Percentiles rank a stretch among this genome's conserved stretches.
phyloP scores from a whole-genome alignment of 2,888 invertebrate species.

The Pyrgus malvae region DNA sequence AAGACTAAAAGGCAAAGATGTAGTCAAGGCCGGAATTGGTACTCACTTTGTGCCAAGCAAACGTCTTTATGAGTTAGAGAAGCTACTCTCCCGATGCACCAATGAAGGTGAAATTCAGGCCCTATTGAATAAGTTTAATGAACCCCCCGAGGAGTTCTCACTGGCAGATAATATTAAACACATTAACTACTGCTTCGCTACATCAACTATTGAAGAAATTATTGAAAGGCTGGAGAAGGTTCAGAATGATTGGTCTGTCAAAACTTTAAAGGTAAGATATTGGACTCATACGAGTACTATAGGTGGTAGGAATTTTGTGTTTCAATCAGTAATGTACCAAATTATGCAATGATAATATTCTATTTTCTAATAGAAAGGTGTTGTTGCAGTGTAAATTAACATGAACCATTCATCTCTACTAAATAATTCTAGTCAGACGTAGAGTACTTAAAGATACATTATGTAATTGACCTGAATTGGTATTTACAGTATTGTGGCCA shows the following conservation, averaged over 20 bases:
- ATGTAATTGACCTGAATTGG: too few species aligned
- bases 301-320: too few species aligned
- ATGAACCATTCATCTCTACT: too few species aligned
- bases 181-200: constrained; percentile 91
- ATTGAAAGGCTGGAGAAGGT: constrained; percentile 87
- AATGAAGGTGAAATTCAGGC: constrained; percentile 77
- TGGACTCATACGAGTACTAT: too few species aligned
- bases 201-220: constrained; percentile 89
- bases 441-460: too few species aligned
- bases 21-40: constrained; percentile 93
- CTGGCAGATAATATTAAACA: constrained; percentile 85
- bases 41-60: constrained; percentile 91
- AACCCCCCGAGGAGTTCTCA: constrained; percentile 84
- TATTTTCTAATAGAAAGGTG: too few species aligned
- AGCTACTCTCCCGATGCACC: constrained; percentile 79
- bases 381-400: too few species aligned
- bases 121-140: constrained; percentile 84
- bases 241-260: constrained; percentile 91
- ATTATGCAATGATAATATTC: too few species aligned
- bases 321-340: too few species aligned
- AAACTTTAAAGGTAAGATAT: constrained; percentile 84
- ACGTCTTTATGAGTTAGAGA: constrained; percentile 84
- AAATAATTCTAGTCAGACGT: too few species aligned
- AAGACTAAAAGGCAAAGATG: constrained; percentile 87
- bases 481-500: too few species aligned